These are phyloP conservation scores for Agonopterix subpropinquella DNA, from an alignment of 2,888 invertebrate genomes.

Conservation along the genomic window DNA sequence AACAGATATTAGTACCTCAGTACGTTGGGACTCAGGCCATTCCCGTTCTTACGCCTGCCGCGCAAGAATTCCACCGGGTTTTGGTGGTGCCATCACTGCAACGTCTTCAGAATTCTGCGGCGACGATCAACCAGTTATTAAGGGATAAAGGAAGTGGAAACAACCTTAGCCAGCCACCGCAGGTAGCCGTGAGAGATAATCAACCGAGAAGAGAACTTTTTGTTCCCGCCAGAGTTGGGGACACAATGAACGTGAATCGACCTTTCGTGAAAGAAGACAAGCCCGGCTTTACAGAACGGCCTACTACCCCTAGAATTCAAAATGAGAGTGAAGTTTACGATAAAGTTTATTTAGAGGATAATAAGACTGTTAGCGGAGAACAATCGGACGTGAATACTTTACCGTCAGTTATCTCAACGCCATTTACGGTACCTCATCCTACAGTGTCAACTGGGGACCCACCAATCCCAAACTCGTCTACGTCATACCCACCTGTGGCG, in stretches of 20 bases:
- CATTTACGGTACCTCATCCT: not conserved
- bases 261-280: not conserved
- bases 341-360: not conserved
- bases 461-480: no score
- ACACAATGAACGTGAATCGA: slow-evolving; percentile 8
- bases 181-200: slow-evolving; percentile 14
- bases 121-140: slow-evolving; percentile 7
- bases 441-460: not conserved
- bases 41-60: slow-evolving; percentile 9
- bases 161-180: slow-evolving; percentile 14
- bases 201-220: slow-evolving; percentile 20
- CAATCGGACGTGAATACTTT: not conserved
- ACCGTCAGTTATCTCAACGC: not conserved
- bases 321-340: not conserved
- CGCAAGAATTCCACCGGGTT: slow-evolving; percentile 9
- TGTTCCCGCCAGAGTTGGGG: slow-evolving; percentile 16
- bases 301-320: slow-evolving; percentile 2
- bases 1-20: slow-evolving; percentile 23
- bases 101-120: slow-evolving; percentile 15
- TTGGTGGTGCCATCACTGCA: slow-evolving; percentile 10
- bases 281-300: slow-evolving; percentile 2
- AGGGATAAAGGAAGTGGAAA: slow-evolving; percentile 8
- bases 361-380: no score
- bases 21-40: slow-evolving; percentile 15
- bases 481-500: not conserved